A percentile compares a stretch with the other conserved stretches of the same genome.
phyloP scores from a whole-genome alignment of 2,113 vertebrate genomes.

The Amphiprion ocellaris region DNA sequence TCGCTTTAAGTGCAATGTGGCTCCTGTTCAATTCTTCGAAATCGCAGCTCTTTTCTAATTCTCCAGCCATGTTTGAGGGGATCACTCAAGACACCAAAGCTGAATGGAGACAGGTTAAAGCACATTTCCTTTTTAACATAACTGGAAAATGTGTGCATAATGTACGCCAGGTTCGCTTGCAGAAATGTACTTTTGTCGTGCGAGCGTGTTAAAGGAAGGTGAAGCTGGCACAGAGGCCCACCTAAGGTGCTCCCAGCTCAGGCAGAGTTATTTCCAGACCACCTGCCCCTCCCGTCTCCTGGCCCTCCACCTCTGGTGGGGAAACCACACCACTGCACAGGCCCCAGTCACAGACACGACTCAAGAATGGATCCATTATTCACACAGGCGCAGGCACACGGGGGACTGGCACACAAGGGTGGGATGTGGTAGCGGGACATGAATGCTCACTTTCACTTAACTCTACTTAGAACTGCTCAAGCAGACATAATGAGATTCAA shows the following conservation, averaged over 20 bases:
- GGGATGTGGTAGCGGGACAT: conserved; percentile 51
- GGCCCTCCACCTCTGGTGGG: conserved; percentile 69
- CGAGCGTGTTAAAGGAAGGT: conserved; percentile 54
- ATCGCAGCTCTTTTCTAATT: conserved; percentile 36
- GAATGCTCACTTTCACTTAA: conserved; percentile 60
- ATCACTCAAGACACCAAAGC: conserved; percentile 24
- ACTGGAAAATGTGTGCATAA: conserved; percentile 38
- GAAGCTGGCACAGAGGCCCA: conserved; percentile 73
- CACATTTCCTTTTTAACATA: conserved; percentile 30
- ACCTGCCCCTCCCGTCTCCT: conserved; percentile 58
- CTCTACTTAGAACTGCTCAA: conserved; percentile 56
- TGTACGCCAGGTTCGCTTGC: conserved; percentile 16
- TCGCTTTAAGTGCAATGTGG: conserved; percentile 45
- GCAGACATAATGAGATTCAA: conserved; percentile 34
- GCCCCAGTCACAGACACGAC: conserved; percentile 72
- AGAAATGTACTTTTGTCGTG: conserved; percentile 50
- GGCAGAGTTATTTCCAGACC: conserved; percentile 79
- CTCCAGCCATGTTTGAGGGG: conserved; percentile 41
- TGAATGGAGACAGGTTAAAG: conserved; percentile 37
- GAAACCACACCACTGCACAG: conserved; percentile 78
- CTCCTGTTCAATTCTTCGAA: conserved; percentile 72
- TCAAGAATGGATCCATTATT: conserved; percentile 86
- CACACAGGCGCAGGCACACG: conserved; percentile 55
- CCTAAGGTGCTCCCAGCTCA: conserved; percentile 69
- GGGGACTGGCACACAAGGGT: conserved; percentile 65